Evolutionary conservation across 2,888 invertebrate genomes (phyloP), one percentile per base, ranked within the genome.

Genomic region (Lepidocyrtinus sp.): DNA sequence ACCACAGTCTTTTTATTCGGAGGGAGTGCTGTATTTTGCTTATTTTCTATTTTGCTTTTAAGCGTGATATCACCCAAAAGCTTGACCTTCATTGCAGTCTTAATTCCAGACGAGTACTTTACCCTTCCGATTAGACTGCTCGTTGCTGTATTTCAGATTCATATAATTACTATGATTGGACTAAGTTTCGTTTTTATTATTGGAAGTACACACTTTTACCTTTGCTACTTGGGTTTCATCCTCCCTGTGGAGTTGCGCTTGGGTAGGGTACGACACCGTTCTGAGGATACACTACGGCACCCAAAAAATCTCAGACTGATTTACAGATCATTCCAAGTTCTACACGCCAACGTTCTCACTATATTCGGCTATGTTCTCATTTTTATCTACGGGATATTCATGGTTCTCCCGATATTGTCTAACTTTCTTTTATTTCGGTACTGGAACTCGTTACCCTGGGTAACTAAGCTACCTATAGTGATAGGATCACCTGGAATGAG

Each of bases 241-340:
- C 59, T 70, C 12, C 26, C 27, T 3, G 15, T 15, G 3, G 70
- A 70, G 21, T 61, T 70, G 2, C n/a, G 59, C 5, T 3, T 70
- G 22, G 59, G 59, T 1, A 15, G n/a, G 17, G 1, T 1, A 1
- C 1, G 9, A 2, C 59, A 59, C 25, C 21, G 19, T 9, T 19
- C 17, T 3, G 2, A 2, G 2, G 17, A 25, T 17, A n/a, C 1
- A 5, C 26, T 26, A 9, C 15, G 70, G 12, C 9, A 1, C 1
- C 9, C 70, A 1, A 15, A n/a, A 62, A 36, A 63, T 63, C 36
- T 45, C n/a, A 5, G 62, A 15, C 12, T n/a, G 22, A 46, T 17
- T 2, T 72, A 72, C 63, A 27, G 71, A 22, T 19, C 62, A 21
- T 45, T 72, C 46, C 71, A 72, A 26, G 9, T 72, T 2, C 24